Evolutionary conservation across 30 jellyfish, hydroid and myxozoan genomes (phyloP), one percentile per base, ranked within the genome.

Genomic region (Pelagia noctiluca): DNA sequence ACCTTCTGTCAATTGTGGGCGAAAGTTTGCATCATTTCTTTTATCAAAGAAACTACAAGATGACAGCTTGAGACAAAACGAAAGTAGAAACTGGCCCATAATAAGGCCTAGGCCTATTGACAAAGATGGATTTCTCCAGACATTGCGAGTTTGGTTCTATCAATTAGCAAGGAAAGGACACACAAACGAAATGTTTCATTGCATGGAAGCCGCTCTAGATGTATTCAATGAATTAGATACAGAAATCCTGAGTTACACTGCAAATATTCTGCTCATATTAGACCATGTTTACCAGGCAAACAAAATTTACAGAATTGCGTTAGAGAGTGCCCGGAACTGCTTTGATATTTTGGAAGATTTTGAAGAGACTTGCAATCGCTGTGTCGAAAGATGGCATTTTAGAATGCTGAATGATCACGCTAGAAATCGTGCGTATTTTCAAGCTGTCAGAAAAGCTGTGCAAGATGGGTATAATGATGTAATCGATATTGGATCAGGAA

Each of bases 401-500:
- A 76, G 90, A 52, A 93, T 93, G 98, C 81, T 93, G 21, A 93
- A 93, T 88, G 98, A 93, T 50, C 52, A 26, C 35, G 57, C 65
- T 60, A 60, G 98, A 72, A 93, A 93, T 49, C 19, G 62, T 29
- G 86, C 93, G 1, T 93, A 57, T 70, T 38, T 50, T 12, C 8
- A 60, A 35, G 97, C 98, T 7, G 28, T 93, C 29, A 57, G 79
- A 62, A 77, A 65, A 24, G 96, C 96, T 24, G n/a, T 68, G 5
- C 24, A 34, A 11, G 76, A 67, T 13, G 96, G 96, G 22, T 60
- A 71, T 53, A 48, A 62, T 2, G 52, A 63, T 30, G 71, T 83
- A 2, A 13, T 93, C 29, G 98, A 93, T 71, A 88, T 93, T 77
- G 98, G 98, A 16, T 78, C 90, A 48, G 98, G 98, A 62, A 78